Conservation (phyloP, 2,888 invertebrate species). For the Cheilosia urbana region DNA sequence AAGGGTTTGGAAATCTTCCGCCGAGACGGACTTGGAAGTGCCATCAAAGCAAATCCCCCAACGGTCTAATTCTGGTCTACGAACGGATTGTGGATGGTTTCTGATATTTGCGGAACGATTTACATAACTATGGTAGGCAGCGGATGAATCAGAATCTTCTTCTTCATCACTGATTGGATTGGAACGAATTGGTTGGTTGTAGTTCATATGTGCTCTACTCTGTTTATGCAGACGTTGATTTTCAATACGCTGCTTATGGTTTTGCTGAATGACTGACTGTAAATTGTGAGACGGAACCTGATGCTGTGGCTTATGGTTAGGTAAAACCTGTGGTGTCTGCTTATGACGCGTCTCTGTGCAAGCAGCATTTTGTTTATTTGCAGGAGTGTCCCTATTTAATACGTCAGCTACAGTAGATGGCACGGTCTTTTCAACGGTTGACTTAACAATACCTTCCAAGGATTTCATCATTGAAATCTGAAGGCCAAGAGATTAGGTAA, state of each 20-base stretch:
- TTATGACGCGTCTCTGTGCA: background rate
- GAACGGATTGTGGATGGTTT: background rate
- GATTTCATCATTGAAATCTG: background rate
- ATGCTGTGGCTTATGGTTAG: background rate
- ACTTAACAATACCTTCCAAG: background rate
- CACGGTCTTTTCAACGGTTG: background rate
- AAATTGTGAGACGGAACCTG: background rate
- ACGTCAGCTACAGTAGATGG: background rate
- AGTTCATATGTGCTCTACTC: background rate
- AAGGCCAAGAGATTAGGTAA: too few species aligned
- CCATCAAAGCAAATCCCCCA: background rate
- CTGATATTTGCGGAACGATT: background rate
- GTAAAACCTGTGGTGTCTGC: background rate
- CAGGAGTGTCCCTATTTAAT: background rate
- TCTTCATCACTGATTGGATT: background rate
- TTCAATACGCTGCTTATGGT: background rate
- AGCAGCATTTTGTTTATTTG: background rate
- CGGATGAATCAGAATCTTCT: conserved; percentile 1
- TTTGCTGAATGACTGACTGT: background rate
- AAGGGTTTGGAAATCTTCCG: background rate
- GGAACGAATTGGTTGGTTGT: background rate
- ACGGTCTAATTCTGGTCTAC: background rate
- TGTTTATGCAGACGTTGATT: background rate
- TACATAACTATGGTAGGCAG: background rate
- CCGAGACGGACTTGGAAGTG: background rate